Base-by-base conservation (phyloP, 2,888 invertebrate genomes). In the Acanthosoma haemorrhoidale region DNA sequence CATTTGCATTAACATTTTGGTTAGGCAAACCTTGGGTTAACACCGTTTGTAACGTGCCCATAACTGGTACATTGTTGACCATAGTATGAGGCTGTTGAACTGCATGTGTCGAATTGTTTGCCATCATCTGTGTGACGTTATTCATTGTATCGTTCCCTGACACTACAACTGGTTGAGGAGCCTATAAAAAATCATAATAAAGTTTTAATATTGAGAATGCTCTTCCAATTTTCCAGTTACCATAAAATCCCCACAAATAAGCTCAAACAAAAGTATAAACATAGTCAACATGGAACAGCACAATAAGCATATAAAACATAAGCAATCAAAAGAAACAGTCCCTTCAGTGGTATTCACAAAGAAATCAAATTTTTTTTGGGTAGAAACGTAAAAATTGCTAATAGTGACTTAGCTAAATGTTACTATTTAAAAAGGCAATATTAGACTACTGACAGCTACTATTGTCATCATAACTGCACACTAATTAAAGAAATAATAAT, bases 31-130 rank as follows among this genome's bases (percentile, higher is more conserved):
- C 60, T 36, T 68, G 70, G 11, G 72, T 73, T 38, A 73, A 59
- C 32, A 71, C 72, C 13, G 71, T 69, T 41, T 73, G 72, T n/a
- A 73, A 57, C 4, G 72, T 71, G n/a, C 68, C 68, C 72, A 71
- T 41, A 15, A 61, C 69, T 32, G 68, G 70, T 0, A 71, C 38
- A 6, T 70, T 39, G 36, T 68, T 72, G 8, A 43, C 63, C 16
- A 72, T 21, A 31, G 68, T 64, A 29, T 70, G 70, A 8, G 25
- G 59, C 16, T 60, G 66, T n/a, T n/a, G n/a, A n/a, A n/a, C n/a
- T n/a, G n/a, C n/a, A 29, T 66, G 66, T 38, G 39, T 9, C 1
- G 67, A 32, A 57, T 34, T 51, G 32, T 43, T 67, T 25, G 67
- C 57, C 21, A 61, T 32, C 21, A 61, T 36, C 21, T 61, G 61